Base-by-base conservation (phyloP, 2,797 vertebrate genomes). In the Sebastolobus alascanus region DNA sequence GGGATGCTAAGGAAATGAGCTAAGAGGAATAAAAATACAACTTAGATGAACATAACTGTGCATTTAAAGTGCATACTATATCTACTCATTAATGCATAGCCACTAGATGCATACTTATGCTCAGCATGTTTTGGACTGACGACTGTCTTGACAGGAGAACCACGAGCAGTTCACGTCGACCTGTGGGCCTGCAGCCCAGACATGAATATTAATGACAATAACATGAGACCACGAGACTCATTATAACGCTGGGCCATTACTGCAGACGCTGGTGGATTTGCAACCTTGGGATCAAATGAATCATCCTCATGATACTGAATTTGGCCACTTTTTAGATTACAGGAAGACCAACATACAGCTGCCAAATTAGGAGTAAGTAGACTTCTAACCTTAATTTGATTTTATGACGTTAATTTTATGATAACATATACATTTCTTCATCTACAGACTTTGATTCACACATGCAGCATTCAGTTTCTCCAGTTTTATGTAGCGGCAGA, bases 151-250 rank as follows among this genome's bases (percentile, higher is more conserved):
- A 84, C 82, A 35, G 87, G 61, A 50, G 43, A 74, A 63, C 60
- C 61, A 27, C 9, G 25, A 55, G 43, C 64, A 35, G 66, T 70
- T 86, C 50, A 68, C 71, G 85, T 82, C 59, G 61, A 84, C 84
- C 82, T 70, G 63, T 68, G 79, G 68, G 68, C 73, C 78, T 59
- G 55, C 69, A 68, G 84, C 65, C 54, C 29, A 8, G 54, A 25
- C 73, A 83, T 89, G 79, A 85, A 92, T 92, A 89, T 84, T 80
- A 73, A 85, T 72, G 77, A 82, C 18, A 22, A 76, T 43, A 56
- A 40, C 77, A 66, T 50, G 60, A 79, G 75, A 84, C 82, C 50
- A 67, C 58, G 46, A 50, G 68, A 82, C 81, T 89, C 77, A 86
- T 89, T 85, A 84, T 55, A 27, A 79, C 3, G 18, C 68, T 37